A percentile compares a stretch with the other conserved stretches of the same genome.
Conservation (phyloP, 2,888 invertebrate species). For the Ditula angustiorana region DNA sequence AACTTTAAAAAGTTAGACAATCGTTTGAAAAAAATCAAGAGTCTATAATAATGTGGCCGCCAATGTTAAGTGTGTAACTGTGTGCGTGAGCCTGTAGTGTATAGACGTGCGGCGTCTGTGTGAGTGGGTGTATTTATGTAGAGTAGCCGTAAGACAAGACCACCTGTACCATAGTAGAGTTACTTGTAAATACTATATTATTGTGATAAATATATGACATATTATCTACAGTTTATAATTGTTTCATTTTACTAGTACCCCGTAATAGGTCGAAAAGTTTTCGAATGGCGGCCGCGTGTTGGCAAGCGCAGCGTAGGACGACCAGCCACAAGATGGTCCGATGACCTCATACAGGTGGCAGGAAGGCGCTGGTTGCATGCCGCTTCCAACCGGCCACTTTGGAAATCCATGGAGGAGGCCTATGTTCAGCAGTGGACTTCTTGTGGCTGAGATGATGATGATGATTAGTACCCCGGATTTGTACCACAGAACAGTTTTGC, state of each 20-base stretch:
- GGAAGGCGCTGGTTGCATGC: too few species aligned
- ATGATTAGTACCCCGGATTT: not conserved
- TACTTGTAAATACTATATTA: slow-evolving; percentile 44
- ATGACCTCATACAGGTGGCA: too few species aligned
- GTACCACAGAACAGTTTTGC: too few species aligned
- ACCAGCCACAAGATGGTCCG: too few species aligned
- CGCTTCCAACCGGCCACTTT: too few species aligned
- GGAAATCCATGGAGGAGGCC: too few species aligned
- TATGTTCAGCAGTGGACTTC: too few species aligned
- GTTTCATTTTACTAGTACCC: slow-evolving; percentile 19
- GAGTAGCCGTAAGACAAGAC: slow-evolving; percentile 44
- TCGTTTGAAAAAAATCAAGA: too few species aligned
- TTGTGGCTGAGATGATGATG: not conserved
- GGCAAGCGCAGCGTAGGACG: too few species aligned
- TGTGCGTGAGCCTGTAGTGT: not conserved
- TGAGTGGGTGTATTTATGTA: slow-evolving; percentile 19
- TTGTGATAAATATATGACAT: slow-evolving; percentile 40
- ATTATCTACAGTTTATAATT: slow-evolving; percentile 33
- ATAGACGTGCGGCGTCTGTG: not conserved
- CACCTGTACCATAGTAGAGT: slow-evolving; percentile 46
- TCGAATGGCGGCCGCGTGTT: too few species aligned
- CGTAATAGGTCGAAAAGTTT: not conserved
- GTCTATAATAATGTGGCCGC: too few species aligned
- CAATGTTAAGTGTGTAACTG: not conserved
- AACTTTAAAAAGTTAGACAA: too few species aligned